These are phyloP conservation scores for Andrena camellia DNA, from an alignment of 2,888 invertebrate genomes.

Conservation along the genomic window DNA sequence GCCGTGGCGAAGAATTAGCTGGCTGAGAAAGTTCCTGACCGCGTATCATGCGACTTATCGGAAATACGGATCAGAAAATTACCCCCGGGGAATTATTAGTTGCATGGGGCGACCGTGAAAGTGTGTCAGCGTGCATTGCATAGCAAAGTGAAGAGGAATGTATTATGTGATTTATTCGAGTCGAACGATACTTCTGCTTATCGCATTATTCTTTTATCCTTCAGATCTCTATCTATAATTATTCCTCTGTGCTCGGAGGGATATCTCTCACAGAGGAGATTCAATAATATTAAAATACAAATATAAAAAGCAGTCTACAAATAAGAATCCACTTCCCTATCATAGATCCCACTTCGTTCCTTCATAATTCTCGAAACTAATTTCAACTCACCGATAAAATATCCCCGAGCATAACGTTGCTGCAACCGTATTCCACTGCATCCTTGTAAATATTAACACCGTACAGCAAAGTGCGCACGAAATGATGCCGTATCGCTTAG, in stretches of 20 bases:
- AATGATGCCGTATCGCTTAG: not conserved
- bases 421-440: not conserved
- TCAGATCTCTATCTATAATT: not conserved
- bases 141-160: not conserved
- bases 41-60: not conserved
- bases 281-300: too few species aligned
- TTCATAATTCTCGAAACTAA: not conserved
- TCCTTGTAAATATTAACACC: not conserved
- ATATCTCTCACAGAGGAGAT: not conserved
- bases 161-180: not conserved
- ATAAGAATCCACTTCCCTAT: not conserved
- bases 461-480: not conserved
- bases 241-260: not conserved
- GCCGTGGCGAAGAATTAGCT: not conserved
- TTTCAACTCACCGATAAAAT: not conserved
- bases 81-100: slow-evolving; percentile 5
- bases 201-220: not conserved
- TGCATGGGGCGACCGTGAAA: slow-evolving; percentile 22
- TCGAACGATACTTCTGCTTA: not conserved
- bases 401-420: not conserved
- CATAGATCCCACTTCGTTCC: not conserved
- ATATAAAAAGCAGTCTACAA: too few species aligned
- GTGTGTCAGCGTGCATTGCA: slow-evolving; percentile 13
- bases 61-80: slow-evolving; percentile 27
- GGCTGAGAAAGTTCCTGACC: not conserved